These are phyloP conservation scores for Phrynosoma platyrhinos DNA, from an alignment of 2,113 vertebrate genomes.

Conservation along the genomic window DNA sequence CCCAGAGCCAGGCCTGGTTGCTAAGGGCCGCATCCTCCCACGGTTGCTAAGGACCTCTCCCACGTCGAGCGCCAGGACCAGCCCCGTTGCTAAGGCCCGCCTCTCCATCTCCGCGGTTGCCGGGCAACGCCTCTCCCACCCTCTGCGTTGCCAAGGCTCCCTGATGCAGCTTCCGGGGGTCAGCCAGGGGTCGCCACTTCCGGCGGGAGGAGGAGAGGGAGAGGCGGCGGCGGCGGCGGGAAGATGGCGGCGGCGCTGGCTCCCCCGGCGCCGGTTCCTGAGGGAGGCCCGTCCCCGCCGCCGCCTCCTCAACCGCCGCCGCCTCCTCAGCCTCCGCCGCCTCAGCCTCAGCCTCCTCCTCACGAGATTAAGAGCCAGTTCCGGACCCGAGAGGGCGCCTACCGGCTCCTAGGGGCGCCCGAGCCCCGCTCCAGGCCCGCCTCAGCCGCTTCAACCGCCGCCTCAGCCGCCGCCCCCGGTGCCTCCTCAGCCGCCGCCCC, in stretches of 20 bases:
- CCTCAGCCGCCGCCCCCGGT: slow-evolving; percentile 75
- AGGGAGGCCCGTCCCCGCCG: slow-evolving; percentile 81
- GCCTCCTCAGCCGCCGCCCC: slow-evolving; percentile 59
- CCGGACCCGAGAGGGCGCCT: slow-evolving; percentile 91
- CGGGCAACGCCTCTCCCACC: not conserved
- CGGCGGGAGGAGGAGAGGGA: not conserved
- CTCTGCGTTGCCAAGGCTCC: not conserved
- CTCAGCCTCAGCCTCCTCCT: slow-evolving; percentile 76
- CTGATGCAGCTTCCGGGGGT: slow-evolving; percentile 7
- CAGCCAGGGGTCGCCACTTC: slow-evolving; percentile 16
- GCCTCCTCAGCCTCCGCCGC: slow-evolving; percentile 31
- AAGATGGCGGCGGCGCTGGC: slow-evolving; percentile 69
- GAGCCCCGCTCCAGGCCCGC: slow-evolving; percentile 79
- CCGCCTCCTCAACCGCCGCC: slow-evolving; percentile 72
- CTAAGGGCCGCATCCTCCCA: not conserved
- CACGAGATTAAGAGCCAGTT: slow-evolving; percentile 94
- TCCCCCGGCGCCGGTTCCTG: slow-evolving; percentile 34
- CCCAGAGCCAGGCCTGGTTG: not conserved
- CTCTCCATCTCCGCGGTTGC: not conserved
- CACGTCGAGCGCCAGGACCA: not conserved
- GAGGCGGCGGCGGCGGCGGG: slow-evolving; percentile 36
- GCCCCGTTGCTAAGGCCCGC: not conserved
- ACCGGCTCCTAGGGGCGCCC: slow-evolving; percentile 90
- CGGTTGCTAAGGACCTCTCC: not conserved
- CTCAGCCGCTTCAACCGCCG: slow-evolving; percentile 77